Percentiles rank a stretch among this genome's conserved stretches.
These are phyloP conservation scores for Lasiurus borealis DNA, from an alignment of 2,113 vertebrate genomes.

Conservation along the genomic window DNA sequence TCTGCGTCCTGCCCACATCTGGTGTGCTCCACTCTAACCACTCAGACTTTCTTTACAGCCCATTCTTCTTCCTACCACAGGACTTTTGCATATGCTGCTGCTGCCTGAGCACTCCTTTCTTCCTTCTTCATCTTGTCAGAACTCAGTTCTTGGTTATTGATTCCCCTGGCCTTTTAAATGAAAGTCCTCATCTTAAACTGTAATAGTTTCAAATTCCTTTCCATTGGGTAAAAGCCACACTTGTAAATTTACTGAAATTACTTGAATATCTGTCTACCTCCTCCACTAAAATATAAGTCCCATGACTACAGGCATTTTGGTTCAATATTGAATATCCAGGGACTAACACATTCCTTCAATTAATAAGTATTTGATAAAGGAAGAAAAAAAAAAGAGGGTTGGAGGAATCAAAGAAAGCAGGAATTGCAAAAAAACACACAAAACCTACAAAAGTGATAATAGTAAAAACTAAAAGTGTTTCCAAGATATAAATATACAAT, in stretches of 20 bases:
- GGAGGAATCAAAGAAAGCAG: background rate
- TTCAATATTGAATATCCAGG: background rate
- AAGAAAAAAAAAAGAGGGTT: background rate
- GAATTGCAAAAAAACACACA: background rate
- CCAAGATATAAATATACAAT: background rate
- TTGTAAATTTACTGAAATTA: slow-evolving; percentile 14
- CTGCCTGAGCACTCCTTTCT: background rate
- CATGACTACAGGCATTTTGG: background rate
- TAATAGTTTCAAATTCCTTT: background rate
- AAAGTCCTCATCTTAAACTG: background rate
- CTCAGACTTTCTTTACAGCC: background rate
- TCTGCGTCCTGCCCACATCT: background rate
- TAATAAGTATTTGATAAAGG: background rate
- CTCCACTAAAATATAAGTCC: background rate
- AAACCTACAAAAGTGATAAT: too few relatives aligned
- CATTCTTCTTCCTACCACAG: background rate
- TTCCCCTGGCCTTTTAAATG: background rate
- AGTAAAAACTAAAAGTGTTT: background rate
- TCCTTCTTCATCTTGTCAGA: background rate
- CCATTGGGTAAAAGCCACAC: background rate
- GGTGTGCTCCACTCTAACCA: background rate
- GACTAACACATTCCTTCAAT: background rate
- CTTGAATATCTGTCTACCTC: background rate
- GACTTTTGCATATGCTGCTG: background rate
- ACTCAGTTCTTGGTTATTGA: background rate